A percentile compares a stretch with the other conserved stretches of the same genome.
Conservation (phyloP, 2,113 vertebrate species). For the Thamnaconus septentrionalis region DNA sequence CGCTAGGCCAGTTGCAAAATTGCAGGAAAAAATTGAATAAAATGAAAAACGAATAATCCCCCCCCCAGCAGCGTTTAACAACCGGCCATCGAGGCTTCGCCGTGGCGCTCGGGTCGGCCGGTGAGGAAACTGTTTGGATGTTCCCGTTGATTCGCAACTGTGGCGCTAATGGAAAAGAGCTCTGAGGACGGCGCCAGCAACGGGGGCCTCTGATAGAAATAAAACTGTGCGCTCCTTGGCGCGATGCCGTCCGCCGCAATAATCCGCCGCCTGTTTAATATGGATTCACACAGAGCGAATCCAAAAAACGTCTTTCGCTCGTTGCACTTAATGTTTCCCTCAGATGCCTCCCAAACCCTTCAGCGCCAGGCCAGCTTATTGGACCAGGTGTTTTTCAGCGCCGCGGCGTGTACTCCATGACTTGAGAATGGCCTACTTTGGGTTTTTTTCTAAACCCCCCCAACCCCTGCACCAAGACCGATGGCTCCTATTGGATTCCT, state of each 20-base stretch:
- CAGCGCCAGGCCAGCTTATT: conserved; percentile 14
- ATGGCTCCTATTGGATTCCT: conserved; percentile 18
- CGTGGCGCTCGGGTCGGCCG: neutral
- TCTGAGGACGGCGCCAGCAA: conserved; percentile 16
- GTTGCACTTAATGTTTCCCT: conserved; percentile 47
- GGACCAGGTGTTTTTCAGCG: conserved; percentile 39
- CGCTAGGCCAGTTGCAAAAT: too few relatives aligned
- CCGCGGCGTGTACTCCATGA: conserved; percentile 1
- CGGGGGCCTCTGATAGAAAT: conserved; percentile 22
- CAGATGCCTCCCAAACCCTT: conserved; percentile 35
- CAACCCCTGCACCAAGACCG: conserved; percentile 17
- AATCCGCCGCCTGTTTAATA: conserved; percentile 21
- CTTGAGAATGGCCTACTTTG: neutral
- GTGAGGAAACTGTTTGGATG: neutral
- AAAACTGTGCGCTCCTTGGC: conserved; percentile 24
- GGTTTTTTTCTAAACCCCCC: neutral
- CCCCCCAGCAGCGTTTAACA: too few relatives aligned
- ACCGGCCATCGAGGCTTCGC: too few relatives aligned
- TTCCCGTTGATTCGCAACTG: conserved; percentile 15
- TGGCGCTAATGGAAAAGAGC: conserved; percentile 19
- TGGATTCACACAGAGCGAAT: conserved; percentile 15
- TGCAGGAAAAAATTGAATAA: too few relatives aligned
- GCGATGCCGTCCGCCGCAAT: conserved; percentile 8
- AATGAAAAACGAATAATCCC: too few relatives aligned
- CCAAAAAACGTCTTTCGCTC: conserved; percentile 36